phyloP scores from a whole-genome alignment of 2,888 invertebrate species.

The Drosophila macrospina region DNA sequence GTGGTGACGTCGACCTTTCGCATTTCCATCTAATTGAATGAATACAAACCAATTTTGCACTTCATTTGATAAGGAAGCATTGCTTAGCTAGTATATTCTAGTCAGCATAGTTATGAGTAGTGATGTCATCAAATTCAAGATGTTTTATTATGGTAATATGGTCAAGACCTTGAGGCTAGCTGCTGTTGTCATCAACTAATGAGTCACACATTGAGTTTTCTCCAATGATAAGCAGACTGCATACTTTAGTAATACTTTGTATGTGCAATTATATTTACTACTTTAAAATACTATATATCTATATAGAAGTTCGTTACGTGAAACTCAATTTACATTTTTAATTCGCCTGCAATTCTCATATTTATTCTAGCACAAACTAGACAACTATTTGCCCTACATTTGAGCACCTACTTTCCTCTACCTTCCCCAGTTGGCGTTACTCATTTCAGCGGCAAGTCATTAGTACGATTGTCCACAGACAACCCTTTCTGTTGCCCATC shows the following conservation, averaged over 20 bases:
- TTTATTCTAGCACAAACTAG: background rate
- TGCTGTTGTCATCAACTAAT: constrained; percentile 16
- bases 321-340: background rate
- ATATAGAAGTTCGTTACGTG: background rate
- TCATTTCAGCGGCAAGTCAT: constrained; percentile 18
- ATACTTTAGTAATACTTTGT: background rate
- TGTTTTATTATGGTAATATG: constrained; percentile 42
- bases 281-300: too few species aligned
- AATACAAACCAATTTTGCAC: constrained; percentile 18
- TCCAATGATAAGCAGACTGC: background rate
- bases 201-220: constrained; percentile 20
- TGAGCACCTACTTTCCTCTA: too few species aligned
- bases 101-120: constrained; percentile 31
- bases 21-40: constrained; percentile 16
- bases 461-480: constrained; percentile 1
- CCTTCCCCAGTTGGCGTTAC: background rate
- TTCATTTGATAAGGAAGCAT: constrained; percentile 10
- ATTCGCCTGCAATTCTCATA: too few species aligned
- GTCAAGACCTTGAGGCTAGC: constrained; percentile 47
- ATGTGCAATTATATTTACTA: constrained; percentile 1
- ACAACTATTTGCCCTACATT: constrained; percentile 9
- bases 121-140: constrained; percentile 47
- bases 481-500: constrained; percentile 26
- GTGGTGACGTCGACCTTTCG: constrained; percentile 6
- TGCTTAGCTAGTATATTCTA: constrained; percentile 7